phyloP scores from a whole-genome alignment of 2,888 invertebrate species.

The Apamea epomidion region DNA sequence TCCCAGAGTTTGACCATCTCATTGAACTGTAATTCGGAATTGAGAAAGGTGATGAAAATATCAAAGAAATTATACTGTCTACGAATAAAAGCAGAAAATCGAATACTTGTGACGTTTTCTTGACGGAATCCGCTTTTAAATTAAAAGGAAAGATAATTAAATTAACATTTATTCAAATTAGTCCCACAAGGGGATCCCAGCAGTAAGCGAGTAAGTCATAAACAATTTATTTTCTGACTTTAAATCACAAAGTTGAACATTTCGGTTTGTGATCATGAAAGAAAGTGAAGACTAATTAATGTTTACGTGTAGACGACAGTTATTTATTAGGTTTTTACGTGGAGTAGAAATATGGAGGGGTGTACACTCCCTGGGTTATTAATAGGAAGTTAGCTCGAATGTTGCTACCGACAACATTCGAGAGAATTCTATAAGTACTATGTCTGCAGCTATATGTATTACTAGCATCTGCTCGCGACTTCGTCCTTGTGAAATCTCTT shows the following conservation, averaged over 20 bases:
- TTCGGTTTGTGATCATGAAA: conserved; percentile 3
- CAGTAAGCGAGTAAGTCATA: conserved; percentile 9
- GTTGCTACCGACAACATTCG: conserved; percentile 17
- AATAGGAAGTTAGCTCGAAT: conserved; percentile 25
- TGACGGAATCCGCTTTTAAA: conserved; percentile 2
- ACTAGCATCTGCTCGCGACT: too few species aligned
- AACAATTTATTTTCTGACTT: conserved; percentile 27
- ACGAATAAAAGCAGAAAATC: conserved; percentile 7
- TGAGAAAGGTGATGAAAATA: conserved; percentile 21
- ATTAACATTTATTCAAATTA: conserved; percentile 40
- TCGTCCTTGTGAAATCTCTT: too few species aligned
- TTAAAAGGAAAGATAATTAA: conserved; percentile 19
- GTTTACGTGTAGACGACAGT: conserved; percentile 68
- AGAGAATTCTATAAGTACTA: conserved; percentile 12
- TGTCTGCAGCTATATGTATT: background rate
- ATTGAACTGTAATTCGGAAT: conserved; percentile 27
- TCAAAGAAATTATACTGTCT: conserved; percentile 17
- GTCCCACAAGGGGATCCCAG: background rate
- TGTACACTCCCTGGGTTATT: conserved; percentile 40
- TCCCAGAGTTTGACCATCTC: conserved; percentile 6
- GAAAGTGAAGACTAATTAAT: conserved; percentile 63
- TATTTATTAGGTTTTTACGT: conserved; percentile 70
- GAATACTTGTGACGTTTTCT: conserved; percentile 13
- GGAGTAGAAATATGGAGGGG: conserved; percentile 60
- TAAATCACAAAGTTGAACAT: conserved; percentile 7